phyloP scores from a whole-genome alignment of 2,888 invertebrate genomes.

The Litoditis marina region DNA sequence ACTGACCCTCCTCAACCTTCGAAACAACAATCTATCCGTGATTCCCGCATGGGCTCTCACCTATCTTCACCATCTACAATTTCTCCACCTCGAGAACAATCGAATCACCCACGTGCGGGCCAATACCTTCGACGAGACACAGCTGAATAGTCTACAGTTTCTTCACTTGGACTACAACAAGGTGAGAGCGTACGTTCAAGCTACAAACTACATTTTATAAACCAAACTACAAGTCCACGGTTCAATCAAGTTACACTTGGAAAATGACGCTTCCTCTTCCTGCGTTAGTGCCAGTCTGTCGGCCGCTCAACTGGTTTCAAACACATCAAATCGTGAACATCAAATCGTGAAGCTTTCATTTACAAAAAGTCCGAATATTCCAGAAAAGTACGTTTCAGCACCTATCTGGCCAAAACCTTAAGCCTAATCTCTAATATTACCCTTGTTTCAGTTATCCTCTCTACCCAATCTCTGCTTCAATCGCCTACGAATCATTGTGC shows the following conservation, averaged over 20 bases:
- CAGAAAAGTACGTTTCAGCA: not conserved
- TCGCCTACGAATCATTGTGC: constrained; percentile 54
- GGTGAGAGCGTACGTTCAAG: constrained; percentile 27
- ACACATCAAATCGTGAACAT: no score
- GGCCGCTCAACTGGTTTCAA: no score
- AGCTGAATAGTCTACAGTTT: constrained; percentile 56
- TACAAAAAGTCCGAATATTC: no score
- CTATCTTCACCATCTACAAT: constrained; percentile 56
- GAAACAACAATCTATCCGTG: constrained; percentile 47
- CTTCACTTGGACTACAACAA: constrained; percentile 59
- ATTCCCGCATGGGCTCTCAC: constrained; percentile 56
- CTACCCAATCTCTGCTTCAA: constrained; percentile 41
- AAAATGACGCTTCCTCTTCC: no score
- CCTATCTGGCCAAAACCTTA: no score
- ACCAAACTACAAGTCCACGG: no score
- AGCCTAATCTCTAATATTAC: no score
- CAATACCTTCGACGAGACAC: constrained; percentile 53
- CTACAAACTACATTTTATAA: no score
- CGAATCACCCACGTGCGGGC: constrained; percentile 46
- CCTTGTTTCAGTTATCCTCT: constrained; percentile 37
- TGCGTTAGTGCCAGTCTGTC: no score
- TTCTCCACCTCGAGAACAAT: constrained; percentile 55
- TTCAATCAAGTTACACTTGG: no score
- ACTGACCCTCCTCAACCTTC: constrained; percentile 48
- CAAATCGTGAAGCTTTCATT: no score